Base-by-base conservation (phyloP, 2,888 invertebrate genomes). In the Halictus quadricinctus region DNA sequence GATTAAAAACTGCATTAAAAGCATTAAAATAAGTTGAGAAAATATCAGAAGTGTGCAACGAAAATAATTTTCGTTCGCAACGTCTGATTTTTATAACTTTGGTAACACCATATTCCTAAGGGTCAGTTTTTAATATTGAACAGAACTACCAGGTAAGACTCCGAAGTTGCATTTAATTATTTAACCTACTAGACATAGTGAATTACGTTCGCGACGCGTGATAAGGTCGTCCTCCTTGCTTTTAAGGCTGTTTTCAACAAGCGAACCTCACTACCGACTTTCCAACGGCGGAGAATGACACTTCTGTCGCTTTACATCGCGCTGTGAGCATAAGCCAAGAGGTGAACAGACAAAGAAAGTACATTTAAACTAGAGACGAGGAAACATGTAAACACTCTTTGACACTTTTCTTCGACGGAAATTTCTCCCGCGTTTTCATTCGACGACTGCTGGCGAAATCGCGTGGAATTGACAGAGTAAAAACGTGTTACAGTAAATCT, bases 361-460 rank as follows among this genome's bases (percentile, higher is more conserved):
- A 83, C 74, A 84, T 84, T 84, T 79, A 83, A 75, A 83, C 83
- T 72, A 48, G 75, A 58, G 66, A 72, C 75, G 75, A 84, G 72
- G 75, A 75, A 66, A 64, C 66, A 66, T 76, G 84, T 72, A 83
- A 83, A 84, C 83, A 54, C 83, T 83, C 84, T 83, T 83, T 76
- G 83, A 79, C 75, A 76, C 74, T 84, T 83, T n/a, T 25, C 78
- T 25, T 60, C 70, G 66, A 10, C 54, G 5, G 29, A 21, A 54
- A 5, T 21, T 36, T 60, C 18, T 15, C 41, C 69, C 15, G 18
- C 64, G 18, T 54, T 72, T 60, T 70, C 69, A 18, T 77, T 36
- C 21, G 36, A 18, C 50, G 10, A 5, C 48, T 18, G 6, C 29
- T 21, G 6, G 21, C 36, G 43, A 12, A 43, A 13, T 43, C n/a